Evolutionary conservation across 2,113 vertebrate genomes (phyloP).

Genomic region (Phrynosoma blainvillii): DNA sequence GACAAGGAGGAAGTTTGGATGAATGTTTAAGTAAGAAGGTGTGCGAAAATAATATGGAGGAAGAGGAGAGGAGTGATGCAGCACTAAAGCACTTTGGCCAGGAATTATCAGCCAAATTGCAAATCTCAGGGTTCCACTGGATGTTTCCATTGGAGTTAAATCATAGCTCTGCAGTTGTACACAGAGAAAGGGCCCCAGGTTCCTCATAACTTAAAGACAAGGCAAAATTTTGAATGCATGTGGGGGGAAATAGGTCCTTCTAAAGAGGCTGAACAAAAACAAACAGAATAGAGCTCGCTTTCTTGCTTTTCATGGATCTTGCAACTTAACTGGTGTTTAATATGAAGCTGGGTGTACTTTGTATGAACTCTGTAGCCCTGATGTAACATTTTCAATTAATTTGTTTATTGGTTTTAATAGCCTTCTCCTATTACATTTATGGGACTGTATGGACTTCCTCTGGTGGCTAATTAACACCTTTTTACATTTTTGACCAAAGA

Average conservation of each 20-base stretch:
- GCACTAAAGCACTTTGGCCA: too few relatives aligned
- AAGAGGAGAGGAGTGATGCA: too few relatives aligned
- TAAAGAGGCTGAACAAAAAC: fast-evolving
- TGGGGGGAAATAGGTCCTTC: not conserved
- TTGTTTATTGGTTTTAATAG: slow-evolving; percentile 60
- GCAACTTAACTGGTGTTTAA: slow-evolving; percentile 33
- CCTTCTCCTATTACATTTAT: slow-evolving; percentile 62
- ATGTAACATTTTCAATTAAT: slow-evolving; percentile 53
- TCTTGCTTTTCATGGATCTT: slow-evolving; percentile 34
- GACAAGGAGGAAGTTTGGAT: too few relatives aligned
- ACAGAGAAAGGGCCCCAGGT: too few relatives aligned
- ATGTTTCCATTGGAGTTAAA: too few relatives aligned
- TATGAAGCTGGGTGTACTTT: slow-evolving; percentile 56
- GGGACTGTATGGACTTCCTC: slow-evolving; percentile 54
- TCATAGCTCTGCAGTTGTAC: too few relatives aligned
- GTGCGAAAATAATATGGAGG: too few relatives aligned
- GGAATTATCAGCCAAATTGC: too few relatives aligned
- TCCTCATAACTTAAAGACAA: too few relatives aligned
- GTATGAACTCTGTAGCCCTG: slow-evolving; percentile 59
- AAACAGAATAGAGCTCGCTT: slow-evolving; percentile 1
- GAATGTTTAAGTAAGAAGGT: too few relatives aligned
- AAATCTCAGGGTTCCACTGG: too few relatives aligned
- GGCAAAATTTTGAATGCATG: not conserved
- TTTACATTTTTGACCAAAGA: slow-evolving; percentile 63
- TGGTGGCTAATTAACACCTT: slow-evolving; percentile 66